Evolutionary conservation across 2,797 vertebrate species (phyloP).

Genomic region (Morus bassanus): DNA sequence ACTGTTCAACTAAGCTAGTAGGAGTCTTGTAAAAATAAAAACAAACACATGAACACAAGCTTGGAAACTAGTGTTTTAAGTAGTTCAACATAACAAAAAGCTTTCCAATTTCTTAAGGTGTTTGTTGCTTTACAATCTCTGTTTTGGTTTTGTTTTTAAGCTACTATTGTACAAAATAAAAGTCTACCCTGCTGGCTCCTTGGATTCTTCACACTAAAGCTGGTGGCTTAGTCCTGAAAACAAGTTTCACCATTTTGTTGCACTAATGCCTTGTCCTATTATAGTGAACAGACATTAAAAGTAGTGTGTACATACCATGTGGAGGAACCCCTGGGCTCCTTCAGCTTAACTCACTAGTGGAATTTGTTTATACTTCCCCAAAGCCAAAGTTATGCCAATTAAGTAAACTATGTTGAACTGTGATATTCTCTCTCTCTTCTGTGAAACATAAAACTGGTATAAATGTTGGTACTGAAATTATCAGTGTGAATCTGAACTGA

Average conservation of each 20-base stretch:
- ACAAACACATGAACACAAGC: neutral
- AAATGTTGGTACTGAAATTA: neutral
- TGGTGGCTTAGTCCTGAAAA: neutral
- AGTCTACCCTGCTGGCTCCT: neutral
- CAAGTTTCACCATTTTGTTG: neutral
- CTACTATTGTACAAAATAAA: neutral
- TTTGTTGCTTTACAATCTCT: neutral
- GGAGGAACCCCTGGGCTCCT: neutral
- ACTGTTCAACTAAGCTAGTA: neutral
- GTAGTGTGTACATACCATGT: neutral
- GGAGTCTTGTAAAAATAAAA: neutral
- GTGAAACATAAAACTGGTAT: neutral
- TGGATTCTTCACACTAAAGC: neutral
- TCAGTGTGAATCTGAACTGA: neutral
- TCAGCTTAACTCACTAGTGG: neutral
- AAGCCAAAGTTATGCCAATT: neutral
- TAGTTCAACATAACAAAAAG: neutral
- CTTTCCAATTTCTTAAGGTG: neutral
- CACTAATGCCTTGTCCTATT: neutral
- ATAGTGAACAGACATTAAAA: neutral
- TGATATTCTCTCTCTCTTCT: neutral
- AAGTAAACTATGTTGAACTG: neutral
- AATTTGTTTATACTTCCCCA: neutral
- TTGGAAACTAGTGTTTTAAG: neutral
- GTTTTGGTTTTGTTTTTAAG: neutral